Base-by-base conservation (phyloP, 1,140 invertebrate genomes). In the Microplitis demolitor region DNA sequence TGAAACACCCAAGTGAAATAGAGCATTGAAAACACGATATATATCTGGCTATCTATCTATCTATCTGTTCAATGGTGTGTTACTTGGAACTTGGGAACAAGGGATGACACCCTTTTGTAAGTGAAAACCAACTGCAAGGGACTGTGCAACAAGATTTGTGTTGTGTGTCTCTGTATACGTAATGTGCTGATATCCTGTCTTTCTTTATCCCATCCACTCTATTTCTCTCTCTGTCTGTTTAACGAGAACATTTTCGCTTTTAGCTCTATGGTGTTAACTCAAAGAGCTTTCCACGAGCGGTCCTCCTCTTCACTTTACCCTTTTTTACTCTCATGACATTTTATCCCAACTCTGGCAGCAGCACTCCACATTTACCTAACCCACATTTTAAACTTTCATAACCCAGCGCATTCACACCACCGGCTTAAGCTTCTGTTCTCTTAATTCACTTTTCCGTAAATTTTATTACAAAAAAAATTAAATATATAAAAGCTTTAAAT, bases 221-320 rank as follows among this genome's bases (percentile, higher is more conserved):
- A 11, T 45, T 45, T 45, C 39, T 45, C 39, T 45, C 39, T 45
- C 39, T 62, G 31, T 62, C 24, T 24, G 24, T 24, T 24, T 24
- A 24, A 24, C 45, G 14, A 66, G 39, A 14, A 51, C 63, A 39
- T 51, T 35, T 4, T 16, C 3, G 63, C 63, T 66, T 66, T 66
- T 66, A 66, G 37, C 63, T 51, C 62, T 33, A 62, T 66, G 39
- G 31, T 50, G 63, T 35, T 66, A 66, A 66, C 63, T 66, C 45
- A 24, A 39, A 53, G 31, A 9, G 63, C 14, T 66, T 63, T 35
- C 14, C 61, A 34, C 61, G 31, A 64, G 62, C 13, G 37, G 4
- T 64, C 34, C 13, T n/a, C 8, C n/a, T 64, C 13, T 14, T 34
- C 37, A 8, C 62, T 64, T 8, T 3, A 31, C 45, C 4, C 63